phyloP scores from a whole-genome alignment of 1,140 invertebrate genomes.

The Oryzaephilus surinamensis region DNA sequence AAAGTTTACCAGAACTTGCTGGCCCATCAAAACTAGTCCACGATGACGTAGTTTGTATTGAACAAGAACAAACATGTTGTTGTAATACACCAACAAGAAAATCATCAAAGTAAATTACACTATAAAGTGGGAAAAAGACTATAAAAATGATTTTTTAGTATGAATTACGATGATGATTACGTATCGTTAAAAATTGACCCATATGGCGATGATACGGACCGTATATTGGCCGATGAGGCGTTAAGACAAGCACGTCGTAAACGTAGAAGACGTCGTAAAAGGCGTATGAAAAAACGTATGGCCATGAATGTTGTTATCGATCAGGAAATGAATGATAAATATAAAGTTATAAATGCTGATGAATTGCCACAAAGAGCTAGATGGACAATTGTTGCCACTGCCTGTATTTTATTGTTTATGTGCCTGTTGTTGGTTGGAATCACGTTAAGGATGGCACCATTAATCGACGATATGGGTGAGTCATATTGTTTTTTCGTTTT shows the following conservation, averaged over 20 bases:
- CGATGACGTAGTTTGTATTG: no score
- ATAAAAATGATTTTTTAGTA: no score
- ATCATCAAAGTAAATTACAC: no score
- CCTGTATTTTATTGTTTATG: slow-evolving; percentile 72
- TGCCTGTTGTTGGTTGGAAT: slow-evolving; percentile 80
- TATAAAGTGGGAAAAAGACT: no score
- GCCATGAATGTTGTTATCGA: no score
- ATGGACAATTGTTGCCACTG: slow-evolving; percentile 81
- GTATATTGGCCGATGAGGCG: slow-evolving; percentile 28
- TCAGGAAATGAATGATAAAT: no score
- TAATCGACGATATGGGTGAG: slow-evolving; percentile 89
- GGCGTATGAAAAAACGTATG: no score
- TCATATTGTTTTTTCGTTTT: no score
- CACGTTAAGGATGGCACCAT: slow-evolving; percentile 77
- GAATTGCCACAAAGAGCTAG: slow-evolving; percentile 69
- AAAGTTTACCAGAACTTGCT: no score
- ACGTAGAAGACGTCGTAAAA: slow-evolving; percentile 8
- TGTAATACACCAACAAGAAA: no score
- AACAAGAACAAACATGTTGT: no score
- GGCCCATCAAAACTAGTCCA: no score
- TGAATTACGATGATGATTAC: slow-evolving; percentile 42
- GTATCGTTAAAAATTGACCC: slow-evolving; percentile 41
- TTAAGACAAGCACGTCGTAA: slow-evolving; percentile 23
- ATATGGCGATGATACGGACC: slow-evolving; percentile 38
- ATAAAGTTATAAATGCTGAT: slow-evolving; percentile 55